phyloP scores from a whole-genome alignment of 2,113 vertebrate species.

The Dasyornis broadbenti region DNA sequence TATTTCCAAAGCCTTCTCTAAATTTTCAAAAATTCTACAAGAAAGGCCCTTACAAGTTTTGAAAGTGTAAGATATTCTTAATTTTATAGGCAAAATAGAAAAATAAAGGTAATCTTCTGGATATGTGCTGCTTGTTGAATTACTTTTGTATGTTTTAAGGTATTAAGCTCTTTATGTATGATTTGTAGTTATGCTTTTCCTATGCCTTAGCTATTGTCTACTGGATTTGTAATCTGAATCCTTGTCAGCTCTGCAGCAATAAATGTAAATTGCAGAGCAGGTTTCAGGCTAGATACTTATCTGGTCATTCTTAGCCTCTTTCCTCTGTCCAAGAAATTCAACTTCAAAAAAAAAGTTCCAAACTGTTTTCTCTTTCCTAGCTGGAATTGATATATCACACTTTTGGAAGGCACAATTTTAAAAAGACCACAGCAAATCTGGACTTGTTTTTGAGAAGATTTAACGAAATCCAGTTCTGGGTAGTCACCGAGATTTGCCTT shows the following conservation, averaged over 20 bases:
- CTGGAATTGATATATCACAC: conserved; percentile 95
- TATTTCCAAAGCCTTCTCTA: neutral
- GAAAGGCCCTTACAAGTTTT: neutral
- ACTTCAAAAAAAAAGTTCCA: neutral
- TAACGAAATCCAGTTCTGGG: conserved; percentile 99
- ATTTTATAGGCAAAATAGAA: neutral
- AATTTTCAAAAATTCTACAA: neutral
- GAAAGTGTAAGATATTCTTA: neutral
- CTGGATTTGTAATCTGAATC: neutral
- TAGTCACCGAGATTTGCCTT: conserved; percentile 93
- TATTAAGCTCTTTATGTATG: neutral
- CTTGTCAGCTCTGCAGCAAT: neutral
- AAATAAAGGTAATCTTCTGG: neutral
- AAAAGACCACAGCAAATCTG: conserved; percentile 95
- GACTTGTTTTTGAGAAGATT: conserved; percentile 96
- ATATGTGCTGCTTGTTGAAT: neutral
- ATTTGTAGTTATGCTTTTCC: neutral
- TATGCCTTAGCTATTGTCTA: neutral
- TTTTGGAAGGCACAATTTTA: conserved; percentile 92
- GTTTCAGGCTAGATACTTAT: neutral
- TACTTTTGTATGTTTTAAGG: neutral
- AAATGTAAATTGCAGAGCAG: neutral
- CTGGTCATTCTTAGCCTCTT: neutral
- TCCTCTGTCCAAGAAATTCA: neutral
- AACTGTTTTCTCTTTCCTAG: conserved; percentile 71